phyloP scores from a whole-genome alignment of 2,888 invertebrate species.

The Eulithis testata region DNA sequence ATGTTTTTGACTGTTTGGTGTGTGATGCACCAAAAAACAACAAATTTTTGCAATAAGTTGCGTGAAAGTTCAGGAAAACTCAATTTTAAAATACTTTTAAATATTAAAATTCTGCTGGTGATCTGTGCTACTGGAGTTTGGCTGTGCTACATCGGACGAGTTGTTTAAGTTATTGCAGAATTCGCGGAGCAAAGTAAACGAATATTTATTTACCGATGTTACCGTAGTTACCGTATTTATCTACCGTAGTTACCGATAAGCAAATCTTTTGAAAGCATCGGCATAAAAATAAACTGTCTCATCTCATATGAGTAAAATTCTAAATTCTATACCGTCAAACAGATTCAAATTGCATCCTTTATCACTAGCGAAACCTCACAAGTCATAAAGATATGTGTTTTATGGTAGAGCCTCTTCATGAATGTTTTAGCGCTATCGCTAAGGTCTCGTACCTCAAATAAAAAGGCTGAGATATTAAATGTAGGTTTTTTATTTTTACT shows the following conservation, averaged over 20 bases:
- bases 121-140: conserved; percentile 23
- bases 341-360: not conserved
- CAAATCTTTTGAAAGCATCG: not conserved
- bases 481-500: no score
- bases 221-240: not conserved
- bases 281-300: no score
- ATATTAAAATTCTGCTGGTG: conserved; percentile 30
- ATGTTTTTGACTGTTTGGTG: not conserved
- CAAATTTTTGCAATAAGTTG: not conserved
- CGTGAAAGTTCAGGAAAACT: conserved; percentile 9
- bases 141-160: conserved; percentile 16
- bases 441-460: no score
- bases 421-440: conserved; percentile 1
- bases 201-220: conserved; percentile 2
- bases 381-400: conserved; percentile 8
- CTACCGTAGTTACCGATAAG: no score
- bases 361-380: conserved; percentile 3
- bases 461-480: no score
- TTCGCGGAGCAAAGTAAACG: not conserved
- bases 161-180: conserved; percentile 13
- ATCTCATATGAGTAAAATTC: not conserved
- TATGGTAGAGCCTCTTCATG: conserved; percentile 1
- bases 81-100: conserved; percentile 14
- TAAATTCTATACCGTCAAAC: not conserved
- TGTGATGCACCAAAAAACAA: not conserved